Percentiles rank a stretch among this genome's conserved stretches.
phyloP scores from a whole-genome alignment of 2,888 invertebrate species.

The Branchipolynoe longqiensis region DNA sequence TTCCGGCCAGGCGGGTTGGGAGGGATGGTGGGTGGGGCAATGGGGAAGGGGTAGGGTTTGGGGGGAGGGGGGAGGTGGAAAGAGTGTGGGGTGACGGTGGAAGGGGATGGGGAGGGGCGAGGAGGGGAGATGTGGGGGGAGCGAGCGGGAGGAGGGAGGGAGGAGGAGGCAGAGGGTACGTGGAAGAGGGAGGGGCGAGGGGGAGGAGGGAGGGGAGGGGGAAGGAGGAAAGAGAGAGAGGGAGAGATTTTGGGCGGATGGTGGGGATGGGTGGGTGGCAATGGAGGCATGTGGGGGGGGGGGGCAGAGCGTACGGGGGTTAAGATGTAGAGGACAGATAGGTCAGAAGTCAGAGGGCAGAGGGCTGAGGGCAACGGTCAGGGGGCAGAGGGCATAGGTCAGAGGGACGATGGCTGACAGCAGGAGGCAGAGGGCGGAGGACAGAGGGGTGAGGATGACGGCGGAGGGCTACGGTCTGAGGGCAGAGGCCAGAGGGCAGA shows the following conservation, averaged over 20 bases:
- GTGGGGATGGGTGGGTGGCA: not conserved
- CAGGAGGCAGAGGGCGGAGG: not conserved
- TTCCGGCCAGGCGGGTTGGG: not conserved
- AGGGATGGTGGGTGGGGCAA: not conserved
- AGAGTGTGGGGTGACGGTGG: not conserved
- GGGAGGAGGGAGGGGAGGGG: not conserved
- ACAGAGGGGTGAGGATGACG: not conserved
- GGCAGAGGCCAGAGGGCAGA: no score
- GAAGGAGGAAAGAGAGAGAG: not conserved
- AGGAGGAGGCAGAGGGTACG: not conserved
- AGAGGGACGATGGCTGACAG: no score
- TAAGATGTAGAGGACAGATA: not conserved
- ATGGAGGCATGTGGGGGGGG: conserved; percentile 3
- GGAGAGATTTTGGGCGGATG: not conserved
- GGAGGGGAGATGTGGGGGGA: not conserved
- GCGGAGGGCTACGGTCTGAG: not conserved
- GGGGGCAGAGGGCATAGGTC: not conserved
- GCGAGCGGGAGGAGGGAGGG: not conserved
- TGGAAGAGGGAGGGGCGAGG: not conserved
- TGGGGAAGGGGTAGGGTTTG: not conserved
- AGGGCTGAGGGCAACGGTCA: not conserved
- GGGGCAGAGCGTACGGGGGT: not conserved
- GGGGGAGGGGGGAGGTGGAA: not conserved
- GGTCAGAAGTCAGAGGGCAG: not conserved
- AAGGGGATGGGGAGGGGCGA: not conserved